phyloP scores from a whole-genome alignment of 37 sponge, comb jelly and placozoan genomes.

The Lycopodina hypogea region DNA sequence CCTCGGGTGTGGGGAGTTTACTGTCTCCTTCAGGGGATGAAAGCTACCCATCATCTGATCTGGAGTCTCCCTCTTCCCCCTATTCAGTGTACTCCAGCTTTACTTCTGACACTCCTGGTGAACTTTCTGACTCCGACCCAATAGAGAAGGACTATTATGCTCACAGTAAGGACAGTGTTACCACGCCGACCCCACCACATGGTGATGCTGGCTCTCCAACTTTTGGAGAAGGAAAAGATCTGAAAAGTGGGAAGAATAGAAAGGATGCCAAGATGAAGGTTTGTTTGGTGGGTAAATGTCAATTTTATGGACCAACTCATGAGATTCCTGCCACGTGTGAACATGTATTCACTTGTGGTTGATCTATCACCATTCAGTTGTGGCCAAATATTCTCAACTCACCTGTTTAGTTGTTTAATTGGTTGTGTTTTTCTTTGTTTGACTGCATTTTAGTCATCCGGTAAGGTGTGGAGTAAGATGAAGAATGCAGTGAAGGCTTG shows the following conservation, averaged over 20 bases:
- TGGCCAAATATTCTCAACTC: no score
- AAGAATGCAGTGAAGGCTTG: constrained; percentile 74
- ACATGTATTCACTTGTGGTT: no score
- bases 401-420: no score
- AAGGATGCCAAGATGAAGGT: not conserved
- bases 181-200: constrained; percentile 11
- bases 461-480: constrained; percentile 47
- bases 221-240: constrained; percentile 6
- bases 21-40: constrained; percentile 65
- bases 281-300: not conserved
- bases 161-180: not conserved
- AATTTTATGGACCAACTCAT: no score
- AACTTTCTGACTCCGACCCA: constrained; percentile 19
- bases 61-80: constrained; percentile 67
- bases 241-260: constrained; percentile 12
- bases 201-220: not conserved
- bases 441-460: no score
- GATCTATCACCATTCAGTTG: no score
- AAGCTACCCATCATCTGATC: constrained; percentile 37
- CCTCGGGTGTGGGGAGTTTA: constrained; percentile 54
- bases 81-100: constrained; percentile 53
- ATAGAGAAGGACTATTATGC: constrained; percentile 24
- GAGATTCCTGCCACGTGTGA: no score
- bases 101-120: constrained; percentile 23
- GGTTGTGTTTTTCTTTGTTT: no score